Evolutionary conservation across 2,888 invertebrate species (phyloP).

Genomic region (Lumbricus terrestris): DNA sequence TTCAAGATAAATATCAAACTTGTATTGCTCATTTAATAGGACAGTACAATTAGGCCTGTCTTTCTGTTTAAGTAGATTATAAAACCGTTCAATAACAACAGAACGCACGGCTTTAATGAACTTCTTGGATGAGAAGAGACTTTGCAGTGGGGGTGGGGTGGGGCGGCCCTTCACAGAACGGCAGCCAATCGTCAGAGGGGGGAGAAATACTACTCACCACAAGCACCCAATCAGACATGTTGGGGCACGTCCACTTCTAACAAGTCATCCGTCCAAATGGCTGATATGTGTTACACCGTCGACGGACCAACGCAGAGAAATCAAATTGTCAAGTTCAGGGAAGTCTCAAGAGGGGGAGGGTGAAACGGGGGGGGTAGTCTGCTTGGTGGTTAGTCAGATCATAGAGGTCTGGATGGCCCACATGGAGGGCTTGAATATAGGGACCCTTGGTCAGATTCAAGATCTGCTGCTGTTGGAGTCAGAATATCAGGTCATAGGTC

Average conservation of each 20-base stretch:
- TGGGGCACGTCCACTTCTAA: background rate
- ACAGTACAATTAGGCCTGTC: background rate
- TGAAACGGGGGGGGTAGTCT: background rate
- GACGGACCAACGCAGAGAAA: constrained; percentile 3
- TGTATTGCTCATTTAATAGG: background rate
- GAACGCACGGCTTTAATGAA: background rate
- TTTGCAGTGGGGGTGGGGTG: background rate
- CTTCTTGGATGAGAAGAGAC: background rate
- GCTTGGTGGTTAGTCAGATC: too few species aligned
- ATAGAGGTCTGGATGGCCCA: too few species aligned
- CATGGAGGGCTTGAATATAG: too few species aligned
- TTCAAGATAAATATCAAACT: background rate
- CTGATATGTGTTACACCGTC: too few species aligned
- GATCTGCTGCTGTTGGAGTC: too few species aligned
- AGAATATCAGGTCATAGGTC: background rate
- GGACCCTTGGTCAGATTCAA: too few species aligned
- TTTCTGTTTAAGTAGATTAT: background rate
- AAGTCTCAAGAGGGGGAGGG: background rate
- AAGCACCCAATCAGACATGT: background rate
- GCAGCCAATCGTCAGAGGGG: background rate
- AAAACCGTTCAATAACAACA: background rate
- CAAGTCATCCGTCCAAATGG: background rate
- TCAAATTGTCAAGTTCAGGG: background rate
- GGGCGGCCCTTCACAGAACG: background rate
- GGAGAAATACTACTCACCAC: background rate